A percentile compares a stretch with the other conserved stretches of the same genome.
phyloP scores from a whole-genome alignment of 2,113 vertebrate species.

The Ailuropoda melanoleuca region DNA sequence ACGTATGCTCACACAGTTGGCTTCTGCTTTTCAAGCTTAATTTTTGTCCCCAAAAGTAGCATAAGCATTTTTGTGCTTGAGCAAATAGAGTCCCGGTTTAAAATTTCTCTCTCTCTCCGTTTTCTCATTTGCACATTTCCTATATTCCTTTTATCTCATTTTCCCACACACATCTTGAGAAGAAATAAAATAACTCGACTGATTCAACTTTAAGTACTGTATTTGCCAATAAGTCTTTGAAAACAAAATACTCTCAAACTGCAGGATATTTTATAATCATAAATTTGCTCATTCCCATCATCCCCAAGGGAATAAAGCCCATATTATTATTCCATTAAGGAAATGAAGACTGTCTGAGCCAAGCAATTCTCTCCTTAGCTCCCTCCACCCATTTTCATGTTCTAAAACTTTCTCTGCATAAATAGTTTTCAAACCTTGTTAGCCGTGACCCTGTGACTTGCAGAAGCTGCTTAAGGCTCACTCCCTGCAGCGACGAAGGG shows the following conservation, averaged over 20 bases:
- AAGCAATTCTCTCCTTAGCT: slow-evolving; percentile 41
- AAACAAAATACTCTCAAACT: slow-evolving; percentile 57
- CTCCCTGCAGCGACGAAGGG: fast-evolving
- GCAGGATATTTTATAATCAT: slow-evolving; percentile 52
- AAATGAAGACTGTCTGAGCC: slow-evolving; percentile 69
- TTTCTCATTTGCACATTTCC: neutral
- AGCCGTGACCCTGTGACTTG: neutral
- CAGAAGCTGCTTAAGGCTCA: too few species aligned
- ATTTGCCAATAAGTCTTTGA: slow-evolving; percentile 53
- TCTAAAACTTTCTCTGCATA: slow-evolving; percentile 41
- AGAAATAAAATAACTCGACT: slow-evolving; percentile 32
- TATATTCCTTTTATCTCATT: neutral
- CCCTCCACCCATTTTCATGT: slow-evolving; percentile 2
- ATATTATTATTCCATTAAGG: slow-evolving; percentile 76
- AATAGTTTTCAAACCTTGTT: neutral
- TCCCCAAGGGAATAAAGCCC: slow-evolving; percentile 28
- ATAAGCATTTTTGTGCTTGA: neutral
- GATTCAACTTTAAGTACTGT: neutral
- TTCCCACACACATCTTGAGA: slow-evolving; percentile 22
- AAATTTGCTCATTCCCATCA: slow-evolving; percentile 60
- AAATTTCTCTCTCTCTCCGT: neutral
- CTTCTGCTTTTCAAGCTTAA: neutral
- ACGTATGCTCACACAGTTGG: neutral
- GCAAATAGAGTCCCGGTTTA: neutral
- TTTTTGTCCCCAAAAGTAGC: neutral